Evolutionary conservation across 2,888 invertebrate genomes (phyloP), one percentile per base, ranked within the genome.

Genomic region (Cheilosia pagana): DNA sequence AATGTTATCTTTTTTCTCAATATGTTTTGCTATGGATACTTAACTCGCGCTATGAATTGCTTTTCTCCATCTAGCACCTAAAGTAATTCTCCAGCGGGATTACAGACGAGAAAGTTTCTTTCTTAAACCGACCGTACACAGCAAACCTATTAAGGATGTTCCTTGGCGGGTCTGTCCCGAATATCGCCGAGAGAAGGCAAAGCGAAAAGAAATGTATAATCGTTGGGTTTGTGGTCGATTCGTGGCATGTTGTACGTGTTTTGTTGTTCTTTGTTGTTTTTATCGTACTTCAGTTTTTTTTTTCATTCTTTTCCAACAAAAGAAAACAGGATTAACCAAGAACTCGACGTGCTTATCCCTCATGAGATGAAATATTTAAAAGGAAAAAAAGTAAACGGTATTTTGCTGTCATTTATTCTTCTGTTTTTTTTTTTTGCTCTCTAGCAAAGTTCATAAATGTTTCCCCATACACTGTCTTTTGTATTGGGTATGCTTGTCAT

Each of bases 311-410:
- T 50, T 31, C 31, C 8, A 45, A 68, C 43, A 68, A 68, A 74
- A 74, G 68, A 78, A 74, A 74, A 83, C 74, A 57, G 57, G 68
- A 78, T 72, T 83, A 77, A 63, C 43, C 31, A 78, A 68, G 23
- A 35, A 65, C 63, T 72, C 63, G 67, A 48, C 45, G 50, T 23
- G 65, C 48, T 78, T 55, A 77, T 77, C 70, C 77, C 63, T 39
- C 23, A 57, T 70, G 70, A 55, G 62, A 77, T 77, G 48, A 70
- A 77, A 70, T 77, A 67, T 79, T 72, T 78, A 65, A 52, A 59
- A 41, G 19, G 55, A 52, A 67, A 50, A 75, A 41, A 53, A 52
- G 43, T 43, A 74, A 75, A 67, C 65, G 23, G 39, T 43, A 41
- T 75, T 59, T 41, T 52, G 21, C 41, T 57, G 25, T 63, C 55